Conservation (phyloP, 2,113 vertebrate species). For the Gymnorhina tibicen region DNA sequence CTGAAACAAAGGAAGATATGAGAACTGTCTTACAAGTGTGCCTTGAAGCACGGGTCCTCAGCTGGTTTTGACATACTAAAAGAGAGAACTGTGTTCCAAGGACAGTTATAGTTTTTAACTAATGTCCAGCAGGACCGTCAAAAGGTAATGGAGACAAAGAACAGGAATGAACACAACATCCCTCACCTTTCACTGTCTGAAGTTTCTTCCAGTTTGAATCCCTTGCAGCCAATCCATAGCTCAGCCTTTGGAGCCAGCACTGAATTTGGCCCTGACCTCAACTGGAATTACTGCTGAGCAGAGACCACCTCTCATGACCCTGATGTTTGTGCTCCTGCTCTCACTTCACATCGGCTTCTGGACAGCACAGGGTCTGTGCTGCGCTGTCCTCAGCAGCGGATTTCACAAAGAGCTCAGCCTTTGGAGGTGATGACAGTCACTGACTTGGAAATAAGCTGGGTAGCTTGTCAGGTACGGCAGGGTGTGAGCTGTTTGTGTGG, state of each 20-base stretch:
- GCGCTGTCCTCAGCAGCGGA: rapidly evolving
- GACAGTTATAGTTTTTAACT: background rate
- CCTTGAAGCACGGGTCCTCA: background rate
- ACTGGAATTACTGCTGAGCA: background rate
- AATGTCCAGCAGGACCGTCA: too few relatives aligned
- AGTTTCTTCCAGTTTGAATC: background rate
- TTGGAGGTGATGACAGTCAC: background rate
- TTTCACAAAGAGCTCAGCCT: background rate
- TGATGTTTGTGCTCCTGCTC: rapidly evolving
- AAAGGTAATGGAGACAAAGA: background rate
- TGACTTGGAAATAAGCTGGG: background rate
- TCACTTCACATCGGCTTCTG: rapidly evolving
- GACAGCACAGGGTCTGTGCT: background rate
- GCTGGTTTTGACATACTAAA: background rate
- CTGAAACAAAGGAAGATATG: background rate
- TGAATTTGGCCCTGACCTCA: background rate
- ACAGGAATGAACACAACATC: background rate
- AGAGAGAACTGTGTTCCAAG: background rate
- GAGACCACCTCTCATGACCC: background rate
- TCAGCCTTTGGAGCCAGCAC: background rate
- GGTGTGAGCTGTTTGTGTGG: background rate
- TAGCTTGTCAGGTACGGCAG: background rate
- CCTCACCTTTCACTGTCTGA: background rate
- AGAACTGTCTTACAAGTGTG: background rate
- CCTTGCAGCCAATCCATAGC: background rate